These are phyloP conservation scores for Ichneumon xanthorius DNA, from an alignment of 2,888 invertebrate species.

Conservation along the genomic window DNA sequence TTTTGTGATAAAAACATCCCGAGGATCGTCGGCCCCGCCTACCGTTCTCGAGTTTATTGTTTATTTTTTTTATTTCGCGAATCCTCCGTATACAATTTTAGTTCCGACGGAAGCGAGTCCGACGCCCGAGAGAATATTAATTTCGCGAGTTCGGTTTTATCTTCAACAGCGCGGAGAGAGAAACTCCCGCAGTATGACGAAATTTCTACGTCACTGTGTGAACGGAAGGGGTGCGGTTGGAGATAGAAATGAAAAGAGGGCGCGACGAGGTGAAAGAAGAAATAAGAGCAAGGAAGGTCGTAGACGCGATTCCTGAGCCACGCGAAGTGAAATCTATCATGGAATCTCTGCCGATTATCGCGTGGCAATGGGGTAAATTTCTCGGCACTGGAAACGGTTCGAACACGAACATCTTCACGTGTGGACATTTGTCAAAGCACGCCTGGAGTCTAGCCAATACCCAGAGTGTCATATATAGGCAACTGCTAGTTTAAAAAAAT, in stretches of 20 bases:
- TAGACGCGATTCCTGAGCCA: neutral
- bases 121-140: slow-evolving; percentile 16
- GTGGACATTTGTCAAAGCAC: neutral
- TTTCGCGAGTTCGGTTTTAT: neutral
- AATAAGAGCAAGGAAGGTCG: neutral
- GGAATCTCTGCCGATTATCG: neutral
- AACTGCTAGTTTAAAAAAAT: neutral
- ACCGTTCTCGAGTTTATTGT: neutral
- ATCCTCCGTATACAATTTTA: neutral
- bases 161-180: neutral
- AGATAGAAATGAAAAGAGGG: neutral
- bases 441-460: neutral
- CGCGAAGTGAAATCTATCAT: neutral
- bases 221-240: slow-evolving; percentile 3
- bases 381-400: neutral
- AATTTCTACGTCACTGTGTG: neutral
- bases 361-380: neutral
- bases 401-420: neutral
- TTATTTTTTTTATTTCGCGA: neutral
- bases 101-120: neutral
- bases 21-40: neutral
- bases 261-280: neutral
- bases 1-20: neutral
- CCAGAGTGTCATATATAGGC: neutral
- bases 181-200: slow-evolving; percentile 2